Base-by-base conservation (phyloP, 1,140 invertebrate species). In the Eumeta japonica region DNA sequence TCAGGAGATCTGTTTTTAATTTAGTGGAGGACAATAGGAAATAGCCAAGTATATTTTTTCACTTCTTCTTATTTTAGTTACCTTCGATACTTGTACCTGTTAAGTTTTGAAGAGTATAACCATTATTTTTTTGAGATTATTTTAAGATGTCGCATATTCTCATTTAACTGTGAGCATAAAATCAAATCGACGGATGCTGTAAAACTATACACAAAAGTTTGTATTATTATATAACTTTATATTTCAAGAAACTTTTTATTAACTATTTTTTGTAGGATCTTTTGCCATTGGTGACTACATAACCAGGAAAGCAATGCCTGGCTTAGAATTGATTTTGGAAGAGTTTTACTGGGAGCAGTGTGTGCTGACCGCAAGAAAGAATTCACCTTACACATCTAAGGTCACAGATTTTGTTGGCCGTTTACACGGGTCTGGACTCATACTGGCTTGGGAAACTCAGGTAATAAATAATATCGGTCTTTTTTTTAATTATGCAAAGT, bases 321-420 rank as follows among this genome's bases (percentile, higher is more conserved):
- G 76, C 41, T 68, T 75, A 32, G 74, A 74, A 30, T 43, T 79
- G 19, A 80, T 82, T 77, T 43, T 62, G 18, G 67, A 80, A 45
- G 75, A 81, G 51, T 70, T 81, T 37, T 81, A 81, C 45, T 81
- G 72, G 54, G 79, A 80, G 45, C 63, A 79, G 31, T 78, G 76
- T 49, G 68, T 81, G 11, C 46, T 77, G 7, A 80, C 80, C 78
- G 39, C 75, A 39, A 60, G 73, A n/a, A 82, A 81, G 50, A 80
- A 66, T 57, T 80, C 79, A 9, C 60, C 74, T 0, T 74, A 76
- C 33, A 73, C 64, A 0, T 35, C 48, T 2, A 71, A 66, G 41
- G 41, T 75, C 2, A 75, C 51, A 30, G 47, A 55, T 31, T 48
- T 75, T n/a, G 46, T 75, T 13, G 71, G 72, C 13, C 46, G 71